Base-by-base conservation (phyloP, 2,113 vertebrate genomes). In the Ploceus nigricollis region DNA sequence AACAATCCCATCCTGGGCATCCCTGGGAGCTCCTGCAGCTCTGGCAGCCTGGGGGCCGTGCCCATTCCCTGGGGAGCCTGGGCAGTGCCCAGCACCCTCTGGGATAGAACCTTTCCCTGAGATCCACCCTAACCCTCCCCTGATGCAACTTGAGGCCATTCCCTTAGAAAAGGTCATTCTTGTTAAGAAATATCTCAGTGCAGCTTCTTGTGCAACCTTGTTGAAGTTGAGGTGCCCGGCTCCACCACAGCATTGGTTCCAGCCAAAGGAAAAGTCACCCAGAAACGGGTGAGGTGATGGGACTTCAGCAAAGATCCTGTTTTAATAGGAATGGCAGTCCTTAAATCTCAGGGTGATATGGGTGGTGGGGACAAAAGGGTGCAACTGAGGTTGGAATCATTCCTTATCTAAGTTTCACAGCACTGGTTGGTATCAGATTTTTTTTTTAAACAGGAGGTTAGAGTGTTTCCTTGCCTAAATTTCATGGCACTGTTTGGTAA, bases 91-190 rank as follows among this genome's bases (percentile, higher is more conserved):
- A 51, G 33, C 69, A 53, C n/a, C 60, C 78, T 61, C 39, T 75
- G 61, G 61, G 30, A 16, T 2, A 40, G 45, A 53, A 18, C 69
- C 30, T 60, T 68, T 21, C n/a, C 69, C 87, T 76, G 40, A 42
- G 0, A 3, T 7, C 47, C 47, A 69, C 1, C 8, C 47, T 23
- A 1, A 47, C 3, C 61, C n/a, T 82, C 7, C 21, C 54, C 71
- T 76, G 63, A 33, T 31, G 31, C 47, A 40, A 11, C 40, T 54
- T 13, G n/a, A 69, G 45, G 61, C 47, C 47, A 22, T 89, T 61
- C 45, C 63, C 63, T 61, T 48, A 31, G 63, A 16, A 76, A 82
- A 61, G 63, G 63, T 75, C 54, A 33, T 48, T 82, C 15, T 48
- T 35, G 61, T 45, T 54, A 50, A 33, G 82, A 58, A 77, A 6